These are phyloP conservation scores for Lethenteron reissneri DNA, from an alignment of 2,113 vertebrate genomes.

Conservation along the genomic window DNA sequence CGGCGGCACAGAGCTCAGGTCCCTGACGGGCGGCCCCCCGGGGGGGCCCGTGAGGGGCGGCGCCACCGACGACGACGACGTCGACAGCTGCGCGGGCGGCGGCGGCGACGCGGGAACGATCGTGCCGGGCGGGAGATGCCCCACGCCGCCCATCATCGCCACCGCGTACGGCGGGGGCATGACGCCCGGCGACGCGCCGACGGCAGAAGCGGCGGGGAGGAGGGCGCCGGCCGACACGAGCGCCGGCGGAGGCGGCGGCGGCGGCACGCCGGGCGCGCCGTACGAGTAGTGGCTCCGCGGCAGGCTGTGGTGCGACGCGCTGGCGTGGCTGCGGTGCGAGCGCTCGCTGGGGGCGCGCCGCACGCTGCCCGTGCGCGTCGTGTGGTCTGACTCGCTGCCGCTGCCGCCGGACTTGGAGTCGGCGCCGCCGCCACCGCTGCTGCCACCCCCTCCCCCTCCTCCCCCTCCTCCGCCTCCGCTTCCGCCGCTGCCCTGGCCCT, in stretches of 20 bases:
- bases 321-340: constrained; percentile 23
- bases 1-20: constrained; percentile 58
- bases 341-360: constrained; percentile 34
- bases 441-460: constrained; percentile 9
- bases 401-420: constrained; percentile 52
- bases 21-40: constrained; percentile 47
- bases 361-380: constrained; percentile 31
- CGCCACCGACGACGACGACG: too few relatives aligned
- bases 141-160: neutral
- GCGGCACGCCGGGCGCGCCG: constrained; percentile 33
- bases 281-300: constrained; percentile 51
- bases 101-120: constrained; percentile 47
- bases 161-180: constrained; percentile 46
- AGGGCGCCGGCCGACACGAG: constrained; percentile 26
- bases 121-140: constrained; percentile 20
- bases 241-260: constrained; percentile 24
- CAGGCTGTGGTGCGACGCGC: constrained; percentile 34
- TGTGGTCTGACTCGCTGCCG: constrained; percentile 44
- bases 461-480: constrained; percentile 22
- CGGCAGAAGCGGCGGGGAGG: constrained; percentile 44
- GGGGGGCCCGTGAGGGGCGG: constrained; percentile 33
- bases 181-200: constrained; percentile 51
- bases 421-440: constrained; percentile 11
- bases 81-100: constrained; percentile 15
- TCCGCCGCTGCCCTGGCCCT: constrained; percentile 9